These are phyloP conservation scores for Hormiphora californensis DNA, from an alignment of 37 sponge, comb jelly and placozoan species.

Conservation along the genomic window DNA sequence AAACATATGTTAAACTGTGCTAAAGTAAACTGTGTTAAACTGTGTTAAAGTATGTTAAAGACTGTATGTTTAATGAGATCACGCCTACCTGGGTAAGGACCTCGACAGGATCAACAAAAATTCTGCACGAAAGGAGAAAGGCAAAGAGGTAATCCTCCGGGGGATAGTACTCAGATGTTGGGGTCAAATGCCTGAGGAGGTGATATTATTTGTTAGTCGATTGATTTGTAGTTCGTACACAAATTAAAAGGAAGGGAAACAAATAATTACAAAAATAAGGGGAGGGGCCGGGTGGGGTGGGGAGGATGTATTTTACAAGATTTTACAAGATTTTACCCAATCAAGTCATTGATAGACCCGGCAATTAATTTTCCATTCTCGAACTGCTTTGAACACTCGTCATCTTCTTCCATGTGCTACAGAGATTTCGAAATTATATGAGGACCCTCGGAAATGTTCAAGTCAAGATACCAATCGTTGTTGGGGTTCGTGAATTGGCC, in stretches of 20 bases:
- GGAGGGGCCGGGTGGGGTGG: too few species aligned
- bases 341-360: constrained; percentile 21
- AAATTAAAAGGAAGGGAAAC: too few species aligned
- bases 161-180: constrained; percentile 36
- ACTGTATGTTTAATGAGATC: not conserved
- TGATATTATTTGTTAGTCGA: too few species aligned
- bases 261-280: too few species aligned
- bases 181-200: not conserved
- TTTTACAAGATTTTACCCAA: not conserved
- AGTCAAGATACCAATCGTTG: too few species aligned
- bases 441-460: too few species aligned
- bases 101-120: constrained; percentile 22
- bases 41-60: too few species aligned
- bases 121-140: not conserved
- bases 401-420: constrained; percentile 42
- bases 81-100: not conserved
- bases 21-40: too few species aligned
- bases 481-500: too few species aligned
- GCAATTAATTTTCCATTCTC: constrained; percentile 41
- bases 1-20: too few species aligned
- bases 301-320: not conserved
- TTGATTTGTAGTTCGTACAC: too few species aligned
- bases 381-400: not conserved
- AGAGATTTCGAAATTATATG: too few species aligned
- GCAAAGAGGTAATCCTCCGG: constrained; percentile 27